Base-by-base conservation (phyloP, 1,140 invertebrate species). In the Conus ventricosus region DNA sequence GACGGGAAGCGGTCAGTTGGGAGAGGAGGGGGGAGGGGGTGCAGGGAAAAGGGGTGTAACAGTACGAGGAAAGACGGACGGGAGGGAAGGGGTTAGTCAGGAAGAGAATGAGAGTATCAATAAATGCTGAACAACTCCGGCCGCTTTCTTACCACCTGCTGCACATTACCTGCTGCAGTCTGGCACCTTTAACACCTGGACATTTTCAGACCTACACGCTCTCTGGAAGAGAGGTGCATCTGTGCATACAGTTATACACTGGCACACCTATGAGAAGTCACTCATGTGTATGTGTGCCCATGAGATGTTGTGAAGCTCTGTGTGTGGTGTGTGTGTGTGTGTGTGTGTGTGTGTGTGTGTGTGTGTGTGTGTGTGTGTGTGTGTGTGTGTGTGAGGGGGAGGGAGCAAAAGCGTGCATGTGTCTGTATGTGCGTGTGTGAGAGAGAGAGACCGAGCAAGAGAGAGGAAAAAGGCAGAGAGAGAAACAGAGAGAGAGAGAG, bases 151-250 rank as follows among this genome's bases (percentile, higher is more conserved):
- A 99, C 98, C 96, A 98, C 97, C 0, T 98, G 98, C 89, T 99
- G 95, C 95, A 99, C 98, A 7, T 98, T 99, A 1, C 98, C 98
- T 8, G 99, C 95, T 91, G 99, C 99, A 1, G 97, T 97, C 85
- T 17, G 57, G 23, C 71, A 80, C 27, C 23, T 82, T 51, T 11
- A 6, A 71, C 67, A 23, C 67, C 67, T 71, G 67, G 67, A 17
- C 39, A 82, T 27, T 27, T 51, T 82, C 76, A 13, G n/a, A 11
- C 10, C 25, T 11, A 80, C 76, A 27, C 25, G 25, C 71, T 20
- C 25, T 75, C 25, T 20, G 25, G 17, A 20, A 75, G 71, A 75
- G 71, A 75, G 25, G 17, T 20, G 25, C 25, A 75, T 75, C 71
- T 20, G 17, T 75, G 71, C 71, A 3, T 75, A 75, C 17, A 25